Evolutionary conservation across 2,113 vertebrate species (phyloP).

Genomic region (Oophaga pumilio): DNA sequence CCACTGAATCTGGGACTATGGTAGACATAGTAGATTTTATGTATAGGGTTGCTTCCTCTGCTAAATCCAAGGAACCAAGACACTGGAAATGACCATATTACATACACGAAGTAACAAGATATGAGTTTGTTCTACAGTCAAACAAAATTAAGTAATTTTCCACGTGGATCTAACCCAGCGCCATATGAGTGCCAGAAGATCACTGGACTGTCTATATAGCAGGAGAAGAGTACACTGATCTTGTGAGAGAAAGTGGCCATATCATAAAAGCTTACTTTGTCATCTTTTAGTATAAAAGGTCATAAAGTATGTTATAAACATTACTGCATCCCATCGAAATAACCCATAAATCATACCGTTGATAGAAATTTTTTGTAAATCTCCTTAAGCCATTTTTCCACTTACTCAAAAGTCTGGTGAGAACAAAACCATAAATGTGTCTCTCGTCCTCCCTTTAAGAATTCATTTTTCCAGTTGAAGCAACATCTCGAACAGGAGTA

Average conservation of each 20-base stretch:
- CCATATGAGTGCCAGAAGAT: neutral
- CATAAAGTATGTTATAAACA: neutral
- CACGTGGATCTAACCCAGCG: neutral
- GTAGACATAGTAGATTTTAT: too few relatives aligned
- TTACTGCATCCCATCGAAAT: neutral
- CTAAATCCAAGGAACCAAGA: too few relatives aligned
- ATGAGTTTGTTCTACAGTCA: too few relatives aligned
- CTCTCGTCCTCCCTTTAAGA: neutral
- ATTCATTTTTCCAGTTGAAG: slow-evolving; percentile 26
- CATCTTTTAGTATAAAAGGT: neutral
- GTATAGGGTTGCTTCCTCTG: too few relatives aligned
- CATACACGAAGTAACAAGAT: too few relatives aligned
- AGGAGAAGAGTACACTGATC: neutral
- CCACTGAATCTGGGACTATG: too few relatives aligned
- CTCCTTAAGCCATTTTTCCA: neutral
- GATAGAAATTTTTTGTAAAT: slow-evolving; percentile 1
- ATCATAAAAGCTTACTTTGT: neutral
- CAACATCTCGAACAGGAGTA: slow-evolving; percentile 16
- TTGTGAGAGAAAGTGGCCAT: neutral
- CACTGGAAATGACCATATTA: too few relatives aligned
- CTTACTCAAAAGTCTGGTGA: slow-evolving; percentile 4
- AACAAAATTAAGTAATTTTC: neutral
- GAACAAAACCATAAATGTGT: slow-evolving; percentile 27
- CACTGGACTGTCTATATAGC: neutral
- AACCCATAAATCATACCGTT: neutral